Percentiles rank a stretch among this genome's conserved stretches.
Evolutionary conservation across 1,140 invertebrate genomes (phyloP).

Genomic region (Cyclina sinensis): DNA sequence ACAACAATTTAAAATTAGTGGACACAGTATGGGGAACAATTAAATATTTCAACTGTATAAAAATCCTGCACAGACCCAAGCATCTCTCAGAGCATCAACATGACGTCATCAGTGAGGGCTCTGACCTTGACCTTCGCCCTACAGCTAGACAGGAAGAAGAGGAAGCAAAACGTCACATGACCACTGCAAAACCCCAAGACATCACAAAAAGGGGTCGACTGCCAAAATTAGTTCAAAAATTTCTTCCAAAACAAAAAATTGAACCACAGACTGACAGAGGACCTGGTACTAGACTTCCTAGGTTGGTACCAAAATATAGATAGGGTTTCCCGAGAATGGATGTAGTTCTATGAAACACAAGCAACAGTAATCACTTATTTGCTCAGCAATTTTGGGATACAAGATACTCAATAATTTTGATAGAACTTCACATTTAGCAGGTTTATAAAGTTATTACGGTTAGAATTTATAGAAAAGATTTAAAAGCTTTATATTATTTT

Average conservation of each 20-base stretch:
- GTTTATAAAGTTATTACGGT: too few relatives aligned
- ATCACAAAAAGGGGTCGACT: constrained; percentile 40
- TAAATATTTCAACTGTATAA: constrained; percentile 64
- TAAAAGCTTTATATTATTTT: too few relatives aligned
- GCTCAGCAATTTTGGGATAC: too few relatives aligned
- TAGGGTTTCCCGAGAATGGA: too few relatives aligned
- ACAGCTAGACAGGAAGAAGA: neutral
- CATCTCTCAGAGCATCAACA: constrained; percentile 48
- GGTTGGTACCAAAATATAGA: constrained; percentile 33
- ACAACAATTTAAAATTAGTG: constrained; percentile 58
- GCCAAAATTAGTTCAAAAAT: constrained; percentile 36
- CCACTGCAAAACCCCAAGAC: constrained; percentile 55
- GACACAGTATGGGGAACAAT: constrained; percentile 63
- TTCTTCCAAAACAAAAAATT: constrained; percentile 27
- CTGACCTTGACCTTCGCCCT: constrained; percentile 37
- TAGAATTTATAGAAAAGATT: too few relatives aligned
- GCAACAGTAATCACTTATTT: too few relatives aligned
- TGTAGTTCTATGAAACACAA: too few relatives aligned
- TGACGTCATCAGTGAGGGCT: constrained; percentile 6
- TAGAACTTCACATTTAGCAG: too few relatives aligned
- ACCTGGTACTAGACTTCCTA: constrained; percentile 18
- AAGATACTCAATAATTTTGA: too few relatives aligned
- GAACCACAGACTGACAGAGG: constrained; percentile 48
- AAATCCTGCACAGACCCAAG: constrained; percentile 54
- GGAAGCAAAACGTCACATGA: constrained; percentile 51